Evolutionary conservation across 2,888 invertebrate genomes (phyloP).

Genomic region (Ichneumoninae sp.): DNA sequence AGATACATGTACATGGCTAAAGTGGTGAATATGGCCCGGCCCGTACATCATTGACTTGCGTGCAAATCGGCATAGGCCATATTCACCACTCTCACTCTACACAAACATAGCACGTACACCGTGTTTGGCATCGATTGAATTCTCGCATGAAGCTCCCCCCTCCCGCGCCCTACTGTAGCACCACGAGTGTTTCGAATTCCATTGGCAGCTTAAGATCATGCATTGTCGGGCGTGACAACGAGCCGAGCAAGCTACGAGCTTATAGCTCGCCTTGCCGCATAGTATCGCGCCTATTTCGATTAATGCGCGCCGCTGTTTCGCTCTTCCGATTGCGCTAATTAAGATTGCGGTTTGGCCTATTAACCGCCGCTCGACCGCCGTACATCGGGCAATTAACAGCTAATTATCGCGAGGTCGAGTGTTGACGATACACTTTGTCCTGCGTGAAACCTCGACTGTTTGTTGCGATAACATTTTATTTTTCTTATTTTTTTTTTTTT

Average conservation of each 20-base stretch:
- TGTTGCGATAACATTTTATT: not conserved
- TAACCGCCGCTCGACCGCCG: not conserved
- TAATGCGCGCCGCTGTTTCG: slow-evolving; percentile 1
- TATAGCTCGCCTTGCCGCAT: not conserved
- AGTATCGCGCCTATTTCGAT: slow-evolving; percentile 32
- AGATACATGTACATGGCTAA: too few species aligned
- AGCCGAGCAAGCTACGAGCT: slow-evolving; percentile 24
- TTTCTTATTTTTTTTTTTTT: not conserved
- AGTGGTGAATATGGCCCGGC: too few species aligned
- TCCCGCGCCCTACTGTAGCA: slow-evolving; percentile 18
- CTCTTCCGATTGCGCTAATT: slow-evolving; percentile 46
- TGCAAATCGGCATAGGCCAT: not conserved
- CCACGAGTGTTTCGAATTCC: slow-evolving; percentile 9
- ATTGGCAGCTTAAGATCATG: slow-evolving; percentile 41
- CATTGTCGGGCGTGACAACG: slow-evolving; percentile 41
- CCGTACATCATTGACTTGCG: too few species aligned
- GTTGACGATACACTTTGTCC: not conserved
- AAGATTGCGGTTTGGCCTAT: slow-evolving; percentile 22
- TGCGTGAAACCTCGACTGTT: not conserved
- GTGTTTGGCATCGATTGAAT: slow-evolving; percentile 49
- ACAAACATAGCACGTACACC: not conserved
- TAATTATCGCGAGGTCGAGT: slow-evolving; percentile 26
- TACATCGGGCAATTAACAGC: slow-evolving; percentile 22
- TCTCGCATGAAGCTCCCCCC: slow-evolving; percentile 24
- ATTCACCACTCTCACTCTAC: not conserved